Evolutionary conservation across 2,113 vertebrate genomes (phyloP), one percentile per base, ranked within the genome.

Genomic region (Ursus arctos): DNA sequence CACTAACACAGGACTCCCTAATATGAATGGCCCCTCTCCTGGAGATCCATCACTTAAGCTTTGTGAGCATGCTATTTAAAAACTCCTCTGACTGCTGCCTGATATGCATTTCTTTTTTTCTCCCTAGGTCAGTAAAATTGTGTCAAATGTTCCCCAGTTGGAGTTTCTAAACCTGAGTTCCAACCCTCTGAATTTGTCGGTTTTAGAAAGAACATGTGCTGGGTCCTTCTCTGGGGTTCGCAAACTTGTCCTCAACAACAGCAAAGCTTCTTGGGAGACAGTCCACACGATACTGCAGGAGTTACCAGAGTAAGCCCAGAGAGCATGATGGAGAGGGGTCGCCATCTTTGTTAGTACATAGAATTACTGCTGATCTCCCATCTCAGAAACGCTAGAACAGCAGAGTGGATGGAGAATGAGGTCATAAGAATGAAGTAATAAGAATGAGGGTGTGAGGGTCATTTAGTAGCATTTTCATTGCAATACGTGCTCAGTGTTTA

Each of bases 131-230:
- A 99, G 99, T 99, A 99, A 99, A 99, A 99, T 99, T 95, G 99
- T 99, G 87, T 99, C 99, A 98, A 99, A 99, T 98, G 99, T 99
- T 98, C 99, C 99, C 61, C 99, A 99, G 97, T 98, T 99, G 99
- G 99, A 99, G 98, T 99, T 99, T 98, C 99, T 99, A 98, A 99
- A 99, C 97, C 99, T 99, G 99, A 99, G 99, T 99, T 99, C 99
- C 98, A 99, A 99, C 98, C 99, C 99, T 92, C 99, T 99, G 98
- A 99, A 99, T 84, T 98, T 99, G 83, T 99, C 99, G 19, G 98
- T 99, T 98, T 98, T 99, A 99, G 99, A 99, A 95, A 99, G 99
- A 97, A 98, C 98, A 21, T 99, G 99, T 95, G 99, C 99, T 0
- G 99, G 99, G 53, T 99, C 99, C 55, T 99, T 99, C 97, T 99